Base-by-base conservation (phyloP, 92 coral and sea anemone species). In the Epizoanthus stellaris region DNA sequence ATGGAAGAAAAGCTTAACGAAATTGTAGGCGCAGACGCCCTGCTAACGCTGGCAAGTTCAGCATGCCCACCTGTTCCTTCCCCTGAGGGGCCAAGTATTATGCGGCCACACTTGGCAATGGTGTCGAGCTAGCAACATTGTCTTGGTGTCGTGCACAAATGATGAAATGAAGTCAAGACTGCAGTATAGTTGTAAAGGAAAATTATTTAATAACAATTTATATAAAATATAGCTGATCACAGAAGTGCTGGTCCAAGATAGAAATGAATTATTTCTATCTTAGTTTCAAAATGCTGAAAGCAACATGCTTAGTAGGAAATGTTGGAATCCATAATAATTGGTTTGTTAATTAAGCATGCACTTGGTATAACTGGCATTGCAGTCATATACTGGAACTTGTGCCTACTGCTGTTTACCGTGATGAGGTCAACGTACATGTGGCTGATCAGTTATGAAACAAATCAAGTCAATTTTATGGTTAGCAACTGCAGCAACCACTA, bases 11-110 rank as follows among this genome's bases (percentile, higher is more conserved):
- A 94, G 82, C 86, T 94, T 11, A 94, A 79, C 71, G 99, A 93
- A 61, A 91, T 92, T 68, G 99, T 96, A 15, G 99, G 99, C 20
- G 99, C 99, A 3, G 99, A 96, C 77, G 99, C 99, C 17, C 86
- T 96, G 74, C 83, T 96, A 53, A 94, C 94, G 67, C 86, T 96
- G 54, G 99, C 99, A 15, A 96, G 95, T 88, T 91, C 98, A 0
- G 99, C 99, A 11, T 95, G 95, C 47, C 80, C 90, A 20, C 84
- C 92, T 34, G 59, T 85, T 7, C 77, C 80, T 53, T 90, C 94
- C 60, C 85, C 87, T 2, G 83, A 67, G 60, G 70, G 52, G 45
- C 83, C 67, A 43, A 79, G 49, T 64, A 63, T 79, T 20, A 21
- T 64, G 59, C 71, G 83, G 34, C 72, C 64, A 30, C 83, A 79